Evolutionary conservation across 2,113 vertebrate genomes (phyloP), one percentile per base, ranked within the genome.

Genomic region (Athene noctua): DNA sequence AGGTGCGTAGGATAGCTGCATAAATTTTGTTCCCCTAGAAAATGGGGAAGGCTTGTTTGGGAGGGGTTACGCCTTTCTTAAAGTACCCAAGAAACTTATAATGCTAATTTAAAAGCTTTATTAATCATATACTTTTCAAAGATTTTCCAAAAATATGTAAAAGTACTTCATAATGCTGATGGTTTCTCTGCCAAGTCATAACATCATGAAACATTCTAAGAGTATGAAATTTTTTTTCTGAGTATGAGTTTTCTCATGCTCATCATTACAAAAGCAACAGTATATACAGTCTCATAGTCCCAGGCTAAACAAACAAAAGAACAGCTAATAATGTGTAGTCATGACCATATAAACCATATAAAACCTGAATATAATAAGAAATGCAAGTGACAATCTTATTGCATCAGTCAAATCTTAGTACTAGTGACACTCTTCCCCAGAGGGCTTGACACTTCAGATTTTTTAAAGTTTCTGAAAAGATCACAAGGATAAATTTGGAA

Each of bases 401-500:
- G 42, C 15, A 66, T 88, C 58, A 62, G 66, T 83, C 51, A 55
- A 79, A 77, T 77, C 77, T 70, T 86, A 86, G 42, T 61, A 79
- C 18, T 32, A 85, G 58, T 55, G 71, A 90, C 71, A 70, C n/a
- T 70, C 20, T 95, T 87, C 80, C 81, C 59, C 74, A 52, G 58
- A 75, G 71, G 59, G 9, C 55, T 82, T 86, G 61, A 79, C 51
- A 36, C 59, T 90, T 78, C 79, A 68, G 27, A 67, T 78, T 73
- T 71, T 46, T 82, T 92, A 93, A 78, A 54, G 40, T 9, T 83
- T n/a, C 62, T 68, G 44, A 87, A 88, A 89, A 93, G 77, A 92
- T 93, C 92, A 91, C 38, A 79, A 34, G 47, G 40, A 95, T 91
- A 95, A 92, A 95, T 82, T 49, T 93, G 75, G 74, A 95, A 77